phyloP scores from a whole-genome alignment of 2,888 invertebrate species.

The Brachyptera putata region DNA sequence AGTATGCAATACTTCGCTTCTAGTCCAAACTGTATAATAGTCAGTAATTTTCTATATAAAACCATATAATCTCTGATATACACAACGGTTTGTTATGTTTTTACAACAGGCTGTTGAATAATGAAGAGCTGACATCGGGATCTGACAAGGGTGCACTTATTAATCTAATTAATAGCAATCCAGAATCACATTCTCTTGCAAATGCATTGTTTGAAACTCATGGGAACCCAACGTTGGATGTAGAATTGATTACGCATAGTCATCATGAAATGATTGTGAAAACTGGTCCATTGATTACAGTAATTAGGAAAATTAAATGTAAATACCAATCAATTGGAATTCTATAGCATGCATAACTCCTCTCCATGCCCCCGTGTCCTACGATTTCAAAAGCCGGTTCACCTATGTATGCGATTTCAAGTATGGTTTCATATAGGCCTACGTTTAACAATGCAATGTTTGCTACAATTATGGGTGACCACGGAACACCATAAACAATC shows the following conservation, averaged over 20 bases:
- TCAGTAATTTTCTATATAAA: no score
- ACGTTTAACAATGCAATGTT: no score
- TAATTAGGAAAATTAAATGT: conserved; percentile 17
- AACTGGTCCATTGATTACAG: conserved; percentile 19
- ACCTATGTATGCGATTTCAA: no score
- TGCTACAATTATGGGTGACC: no score
- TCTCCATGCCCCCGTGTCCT: no score
- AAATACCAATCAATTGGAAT: conserved; percentile 16
- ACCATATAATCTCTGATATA: no score
- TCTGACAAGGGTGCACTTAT: conserved; percentile 9
- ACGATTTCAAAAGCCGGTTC: no score
- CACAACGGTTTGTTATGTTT: no score
- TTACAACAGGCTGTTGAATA: no score
- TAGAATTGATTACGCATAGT: conserved; percentile 19
- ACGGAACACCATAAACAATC: no score
- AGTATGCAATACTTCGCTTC: conserved; percentile 23
- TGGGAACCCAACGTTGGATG: conserved; percentile 1
- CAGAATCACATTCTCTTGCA: background rate
- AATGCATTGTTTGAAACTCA: background rate
- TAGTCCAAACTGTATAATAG: background rate
- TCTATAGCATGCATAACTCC: background rate
- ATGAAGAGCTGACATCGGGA: no score
- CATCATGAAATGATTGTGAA: conserved; percentile 13
- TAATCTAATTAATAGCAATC: conserved; percentile 7
- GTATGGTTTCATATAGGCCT: no score